Base-by-base conservation (phyloP, 1,140 invertebrate species). In the Ruditapes philippinarum region DNA sequence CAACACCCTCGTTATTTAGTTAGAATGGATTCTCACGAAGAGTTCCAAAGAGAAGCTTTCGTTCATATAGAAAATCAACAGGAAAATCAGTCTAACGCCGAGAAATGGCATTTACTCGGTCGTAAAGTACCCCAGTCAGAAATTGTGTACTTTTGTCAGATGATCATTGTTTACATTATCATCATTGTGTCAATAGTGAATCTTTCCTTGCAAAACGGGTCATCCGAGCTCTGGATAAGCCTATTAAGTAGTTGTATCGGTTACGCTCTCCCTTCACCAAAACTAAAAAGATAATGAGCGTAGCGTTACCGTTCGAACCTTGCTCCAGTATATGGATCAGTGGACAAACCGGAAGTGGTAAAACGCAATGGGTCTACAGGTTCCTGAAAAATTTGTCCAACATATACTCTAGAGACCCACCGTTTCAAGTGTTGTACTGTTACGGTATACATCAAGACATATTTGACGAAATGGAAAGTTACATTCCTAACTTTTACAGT, bases 131-230 rank as follows among this genome's bases (percentile, higher is more conserved):
- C 70, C 14, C 36, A 74, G 22, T 36, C 70, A 5, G 70, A 74
- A 74, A 42, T 74, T 40, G 70, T 74, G 7, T 74, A 74, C 70
- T 74, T 74, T 42, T 40, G 36, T 11, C 70, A 74, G 36, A 74
- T 74, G 33, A 74, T 74, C 38, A 74, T 74, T n/a, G 33, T 74
- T 2, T 74, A 74, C 36, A 40, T 74, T 9, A 74, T 74, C 4
- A 74, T 74, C 38, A 74, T 74, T 40, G 42, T 38, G 5, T 74
- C 70, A 12, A 74, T 74, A 9, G 33, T 74, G 2, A 74, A 74
- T 22, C 17, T 74, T 42, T 74, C 70, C 7, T 19, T 74, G 1
- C 33, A 40, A 74, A 74, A 74, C 70, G 70, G 70, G 5, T 22
- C 9, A 17, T 42, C 2, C 36, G 70, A 74, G 42, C 22, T 74